Base-by-base conservation (phyloP, 2,113 vertebrate genomes). In the Seriola aureovittata region DNA sequence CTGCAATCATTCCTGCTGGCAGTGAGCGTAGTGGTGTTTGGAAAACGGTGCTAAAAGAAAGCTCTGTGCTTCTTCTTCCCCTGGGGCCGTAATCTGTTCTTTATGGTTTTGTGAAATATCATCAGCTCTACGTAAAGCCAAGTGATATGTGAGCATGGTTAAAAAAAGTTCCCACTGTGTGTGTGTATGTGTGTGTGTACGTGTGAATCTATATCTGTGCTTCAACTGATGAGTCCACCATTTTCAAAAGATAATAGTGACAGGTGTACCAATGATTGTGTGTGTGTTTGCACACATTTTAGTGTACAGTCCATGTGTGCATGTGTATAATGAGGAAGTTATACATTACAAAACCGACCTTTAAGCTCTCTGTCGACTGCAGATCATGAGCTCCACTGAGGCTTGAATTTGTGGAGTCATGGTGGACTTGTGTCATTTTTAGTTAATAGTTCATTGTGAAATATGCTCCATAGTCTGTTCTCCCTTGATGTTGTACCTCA, bases 61-160 rank as follows among this genome's bases (percentile, higher is more conserved):
- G 36, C 8, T 58, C 38, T 71, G 68, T 64, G 23, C 5, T 38
- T 63, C 62, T 19, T 62, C 55, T 64, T 66, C 29, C n/a, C 55
- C 77, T 12, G 2, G 38, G 71, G 67, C 34, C 29, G 42, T 34
- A 58, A 68, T 50, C 52, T 71, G 4, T 36, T 80, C 36, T 85
- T 79, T 88, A 79, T 87, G 71, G 59, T 69, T 76, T 63, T 73
- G 57, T 58, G 52, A 64, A 85, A 78, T 44, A 55, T 59, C 58
- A 81, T 84, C 73, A 76, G 32, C 14, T 78, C 50, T 25, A 44
- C 57, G 58, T 68, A 66, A 80, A 78, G 16, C 23, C 67, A 5
- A 60, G 19, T 5, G 62, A 87, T 70, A 82, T 21, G 65, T 46
- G 11, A 21, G 23, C n/a, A 19, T 4, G 44, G 63, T 59, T 68